Percentiles rank a stretch among this genome's conserved stretches.
Conservation (phyloP, 2,888 invertebrate genomes). For the Pristionchus maxplancki region DNA sequence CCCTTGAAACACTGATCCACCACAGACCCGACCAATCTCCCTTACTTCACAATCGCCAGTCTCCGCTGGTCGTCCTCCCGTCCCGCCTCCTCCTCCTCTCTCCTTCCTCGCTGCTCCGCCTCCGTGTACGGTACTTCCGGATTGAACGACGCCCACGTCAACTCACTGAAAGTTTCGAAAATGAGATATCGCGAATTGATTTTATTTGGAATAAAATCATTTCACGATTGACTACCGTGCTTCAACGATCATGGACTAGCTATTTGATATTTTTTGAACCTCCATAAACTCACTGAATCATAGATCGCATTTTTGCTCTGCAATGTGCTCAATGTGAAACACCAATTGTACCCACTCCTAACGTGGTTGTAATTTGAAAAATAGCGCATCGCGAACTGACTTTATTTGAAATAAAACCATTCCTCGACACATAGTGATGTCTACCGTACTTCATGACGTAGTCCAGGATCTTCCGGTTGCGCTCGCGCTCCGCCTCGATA, state of each 20-base stretch:
- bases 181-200: too few relatives aligned
- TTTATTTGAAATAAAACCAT: neutral
- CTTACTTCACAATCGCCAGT: neutral
- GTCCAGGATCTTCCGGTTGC: neutral
- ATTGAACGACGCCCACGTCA: slow-evolving; percentile 1
- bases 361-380: too few relatives aligned
- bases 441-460: slow-evolving; percentile 31
- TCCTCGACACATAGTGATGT: neutral
- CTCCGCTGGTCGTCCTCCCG: neutral
- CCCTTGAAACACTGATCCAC: too few relatives aligned
- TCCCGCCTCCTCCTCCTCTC: neutral
- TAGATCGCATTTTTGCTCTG: too few relatives aligned
- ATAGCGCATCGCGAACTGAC: neutral
- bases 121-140: neutral
- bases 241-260: too few relatives aligned
- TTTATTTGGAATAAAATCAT: too few relatives aligned
- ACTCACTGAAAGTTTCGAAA: neutral
- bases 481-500: neutral
- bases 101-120: neutral
- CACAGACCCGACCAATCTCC: too few relatives aligned
- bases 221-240: too few relatives aligned
- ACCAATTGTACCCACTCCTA: too few relatives aligned
- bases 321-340: too few relatives aligned
- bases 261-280: too few relatives aligned
- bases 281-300: too few relatives aligned